Evolutionary conservation across 2,797 vertebrate genomes (phyloP), one percentile per base, ranked within the genome.

Genomic region (Intellagama lesueurii): DNA sequence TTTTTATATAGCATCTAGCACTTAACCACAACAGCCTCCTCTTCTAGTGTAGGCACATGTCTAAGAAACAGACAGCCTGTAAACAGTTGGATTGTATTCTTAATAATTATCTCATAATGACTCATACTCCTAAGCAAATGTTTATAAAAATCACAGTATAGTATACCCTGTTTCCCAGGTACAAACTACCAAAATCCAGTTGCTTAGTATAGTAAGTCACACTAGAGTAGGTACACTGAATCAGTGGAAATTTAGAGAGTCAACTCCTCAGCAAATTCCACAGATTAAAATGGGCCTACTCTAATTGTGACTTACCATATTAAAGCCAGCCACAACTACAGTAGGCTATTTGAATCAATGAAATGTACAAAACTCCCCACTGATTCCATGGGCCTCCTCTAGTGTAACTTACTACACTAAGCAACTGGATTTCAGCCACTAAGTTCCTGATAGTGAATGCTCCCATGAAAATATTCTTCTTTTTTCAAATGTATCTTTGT

Each of bases 11-110:
- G 49, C 49, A 52, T 52, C 49, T 52, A 6, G 49, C 49, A 52
- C 49, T 52, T 11, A 52, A 52, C 49, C 49, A 52, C 49, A 52
- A 52, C 49, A 52, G 6, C 49, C 49, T 94, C 88, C 86, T 94
- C 91, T 90, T 95, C 44, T 94, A 88, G 86, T 92, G 91, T 93
- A 16, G 35, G 70, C 30, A 93, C 91, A 19, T 72, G n/a, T 78
- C 91, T 87, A 93, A 89, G 92, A 86, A 95, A 94, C 56, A 92
- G 93, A 90, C 91, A 90, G 94, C 92, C 92, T 79, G 80, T 94
- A 93, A 85, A 92, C 93, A 94, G 91, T 83, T 52, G n/a, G n/a
- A n/a, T 93, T 91, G 89, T 92, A 86, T 91, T 93, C 92, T 95
- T 93, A 92, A 81, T 87, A 93, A 93, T n/a, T n/a, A n/a, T n/a